A percentile compares a stretch with the other conserved stretches of the same genome.
Conservation (phyloP, 2,888 invertebrate species). For the Junonia oenone region DNA sequence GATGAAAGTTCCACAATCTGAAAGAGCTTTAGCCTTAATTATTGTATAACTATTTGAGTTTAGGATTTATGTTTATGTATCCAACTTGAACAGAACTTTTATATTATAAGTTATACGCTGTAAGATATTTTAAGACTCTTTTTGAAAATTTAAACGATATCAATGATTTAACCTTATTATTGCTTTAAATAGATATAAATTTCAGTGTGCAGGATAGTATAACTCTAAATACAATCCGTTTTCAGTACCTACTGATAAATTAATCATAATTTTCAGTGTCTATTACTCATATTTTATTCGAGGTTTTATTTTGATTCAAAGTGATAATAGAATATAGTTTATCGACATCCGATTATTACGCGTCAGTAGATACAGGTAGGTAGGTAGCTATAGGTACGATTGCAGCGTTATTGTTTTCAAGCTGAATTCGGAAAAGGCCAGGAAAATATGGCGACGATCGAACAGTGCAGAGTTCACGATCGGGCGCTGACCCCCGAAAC, state of each 20-base stretch:
- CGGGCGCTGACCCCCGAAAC: slow-evolving; percentile 71
- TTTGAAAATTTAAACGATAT: too few species aligned
- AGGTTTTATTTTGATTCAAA: not conserved
- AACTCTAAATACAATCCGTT: too few species aligned
- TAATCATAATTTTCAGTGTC: too few species aligned
- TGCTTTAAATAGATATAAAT: too few species aligned
- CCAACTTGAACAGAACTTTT: not conserved
- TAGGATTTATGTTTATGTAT: not conserved
- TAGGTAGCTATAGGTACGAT: not conserved
- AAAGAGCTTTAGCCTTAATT: slow-evolving; percentile 9
- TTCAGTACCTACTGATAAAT: too few species aligned
- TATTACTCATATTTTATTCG: too few species aligned
- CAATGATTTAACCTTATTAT: too few species aligned
- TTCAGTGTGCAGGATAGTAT: too few species aligned
- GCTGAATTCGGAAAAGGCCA: slow-evolving; percentile 25
- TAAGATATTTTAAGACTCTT: not conserved
- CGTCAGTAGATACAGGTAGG: too few species aligned
- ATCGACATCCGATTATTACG: not conserved
- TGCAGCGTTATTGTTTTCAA: slow-evolving; percentile 12
- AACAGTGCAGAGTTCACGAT: slow-evolving; percentile 63
- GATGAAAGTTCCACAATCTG: slow-evolving; percentile 14
- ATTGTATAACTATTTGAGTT: not conserved
- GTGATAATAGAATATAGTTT: not conserved
- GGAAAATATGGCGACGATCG: slow-evolving; percentile 31
- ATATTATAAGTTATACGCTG: not conserved